Evolutionary conservation across 2,888 invertebrate genomes (phyloP).

Genomic region (Alloscopus bannaensis): DNA sequence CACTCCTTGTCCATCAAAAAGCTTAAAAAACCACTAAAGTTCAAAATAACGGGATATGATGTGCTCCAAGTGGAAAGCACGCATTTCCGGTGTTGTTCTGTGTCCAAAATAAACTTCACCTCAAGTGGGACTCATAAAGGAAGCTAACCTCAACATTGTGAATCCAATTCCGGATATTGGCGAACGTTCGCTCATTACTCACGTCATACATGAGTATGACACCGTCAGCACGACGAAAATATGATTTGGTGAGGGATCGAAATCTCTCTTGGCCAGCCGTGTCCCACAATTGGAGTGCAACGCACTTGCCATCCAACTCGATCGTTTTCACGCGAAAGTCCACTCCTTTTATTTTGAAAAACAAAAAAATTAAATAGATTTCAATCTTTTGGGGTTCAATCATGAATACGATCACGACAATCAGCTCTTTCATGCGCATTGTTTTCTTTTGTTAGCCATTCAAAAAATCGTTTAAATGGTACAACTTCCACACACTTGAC

Average conservation of each 20-base stretch:
- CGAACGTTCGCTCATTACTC: slow-evolving; percentile 79
- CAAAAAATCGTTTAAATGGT: too few relatives aligned
- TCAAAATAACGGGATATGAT: too few relatives aligned
- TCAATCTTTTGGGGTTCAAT: slow-evolving; percentile 6
- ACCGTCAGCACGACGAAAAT: slow-evolving; percentile 81
- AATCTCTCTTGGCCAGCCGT: slow-evolving; percentile 80
- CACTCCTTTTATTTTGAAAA: slow-evolving; percentile 75
- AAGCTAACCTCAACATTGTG: slow-evolving; percentile 78
- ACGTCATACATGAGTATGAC: slow-evolving; percentile 80
- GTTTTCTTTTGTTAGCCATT: not conserved
- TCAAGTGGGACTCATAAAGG: too few relatives aligned
- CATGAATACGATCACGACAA: too few relatives aligned
- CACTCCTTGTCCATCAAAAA: too few relatives aligned
- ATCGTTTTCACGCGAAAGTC: slow-evolving; percentile 79
- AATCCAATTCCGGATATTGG: slow-evolving; percentile 80
- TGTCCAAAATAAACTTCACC: too few relatives aligned
- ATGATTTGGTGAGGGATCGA: slow-evolving; percentile 80
- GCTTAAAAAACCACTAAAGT: too few relatives aligned
- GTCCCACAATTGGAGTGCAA: slow-evolving; percentile 79
- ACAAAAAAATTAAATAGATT: not conserved
- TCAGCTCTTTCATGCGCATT: too few relatives aligned
- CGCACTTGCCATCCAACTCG: slow-evolving; percentile 77
- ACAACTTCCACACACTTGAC: too few relatives aligned
- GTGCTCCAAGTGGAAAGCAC: too few relatives aligned
- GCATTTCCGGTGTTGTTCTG: slow-evolving; percentile 32